A percentile compares a stretch with the other conserved stretches of the same genome.
These are phyloP conservation scores for Polypterus bichir DNA, from an alignment of 2,113 vertebrate species.

Conservation along the genomic window DNA sequence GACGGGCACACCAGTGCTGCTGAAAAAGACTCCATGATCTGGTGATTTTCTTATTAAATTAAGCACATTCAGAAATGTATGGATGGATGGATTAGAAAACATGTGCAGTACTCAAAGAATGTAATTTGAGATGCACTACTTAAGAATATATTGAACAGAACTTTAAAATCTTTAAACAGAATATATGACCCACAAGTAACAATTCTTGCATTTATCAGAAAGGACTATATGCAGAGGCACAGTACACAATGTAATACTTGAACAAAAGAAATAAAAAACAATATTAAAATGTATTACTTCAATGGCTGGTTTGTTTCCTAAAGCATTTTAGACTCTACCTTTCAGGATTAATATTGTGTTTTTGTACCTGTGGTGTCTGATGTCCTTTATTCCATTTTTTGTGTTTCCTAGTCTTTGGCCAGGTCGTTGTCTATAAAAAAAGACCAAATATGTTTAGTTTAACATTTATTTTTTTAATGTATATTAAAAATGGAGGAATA, in stretches of 20 bases:
- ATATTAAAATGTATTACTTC: neutral
- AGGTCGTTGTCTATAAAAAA: conserved; percentile 44
- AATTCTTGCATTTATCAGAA: no score
- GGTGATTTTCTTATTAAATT: no score
- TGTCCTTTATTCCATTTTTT: conserved; percentile 59
- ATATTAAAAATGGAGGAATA: no score
- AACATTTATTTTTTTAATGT: no score
- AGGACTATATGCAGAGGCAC: neutral
- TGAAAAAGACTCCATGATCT: no score
- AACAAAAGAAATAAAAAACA: neutral
- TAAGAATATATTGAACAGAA: no score
- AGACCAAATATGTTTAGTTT: neutral
- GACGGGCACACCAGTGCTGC: no score
- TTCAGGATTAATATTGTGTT: neutral
- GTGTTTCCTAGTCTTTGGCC: conserved; percentile 62
- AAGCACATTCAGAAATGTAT: no score
- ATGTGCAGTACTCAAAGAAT: no score
- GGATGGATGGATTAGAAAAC: no score
- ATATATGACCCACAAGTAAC: neutral
- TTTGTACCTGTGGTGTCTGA: conserved; percentile 56
- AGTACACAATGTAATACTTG: neutral
- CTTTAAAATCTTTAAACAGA: no score
- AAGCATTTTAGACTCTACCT: neutral
- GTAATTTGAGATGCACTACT: no score
- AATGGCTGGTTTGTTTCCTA: neutral